Percentiles rank a stretch among this genome's conserved stretches.
Conservation (phyloP, 2,113 vertebrate species). For the Xenopus borealis region DNA sequence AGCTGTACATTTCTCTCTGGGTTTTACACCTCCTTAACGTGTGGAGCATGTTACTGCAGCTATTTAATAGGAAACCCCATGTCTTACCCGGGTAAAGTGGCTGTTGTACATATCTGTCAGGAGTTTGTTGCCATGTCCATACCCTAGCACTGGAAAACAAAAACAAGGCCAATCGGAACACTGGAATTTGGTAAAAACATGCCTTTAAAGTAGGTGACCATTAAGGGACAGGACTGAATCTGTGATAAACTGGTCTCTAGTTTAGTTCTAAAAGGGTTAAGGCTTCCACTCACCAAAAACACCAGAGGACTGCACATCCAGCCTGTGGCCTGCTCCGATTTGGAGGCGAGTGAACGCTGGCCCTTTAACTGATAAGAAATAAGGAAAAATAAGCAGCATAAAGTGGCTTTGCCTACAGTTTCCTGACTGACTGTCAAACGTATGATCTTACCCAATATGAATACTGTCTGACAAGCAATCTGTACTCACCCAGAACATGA, state of each 20-base stretch:
- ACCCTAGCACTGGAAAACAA: conserved; percentile 77
- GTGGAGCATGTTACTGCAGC: neutral
- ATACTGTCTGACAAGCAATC: too few relatives aligned
- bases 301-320: conserved; percentile 82
- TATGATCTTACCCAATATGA: neutral
- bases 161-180: neutral
- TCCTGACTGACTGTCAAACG: neutral
- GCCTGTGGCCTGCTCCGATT: conserved; percentile 80
- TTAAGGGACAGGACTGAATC: too few relatives aligned
- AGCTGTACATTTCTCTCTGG: too few relatives aligned
- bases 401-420: neutral
- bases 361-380: conserved; percentile 72
- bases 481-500: conserved; percentile 77
- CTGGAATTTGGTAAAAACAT: too few relatives aligned
- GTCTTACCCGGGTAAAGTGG: conserved; percentile 77
- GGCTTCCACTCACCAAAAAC: conserved; percentile 75
- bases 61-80: neutral
- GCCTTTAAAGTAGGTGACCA: too few relatives aligned
- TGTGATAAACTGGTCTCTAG: too few relatives aligned
- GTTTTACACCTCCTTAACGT: too few relatives aligned
- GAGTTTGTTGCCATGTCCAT: conserved; percentile 71
- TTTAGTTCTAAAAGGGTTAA: neutral
- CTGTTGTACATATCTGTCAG: conserved; percentile 69
- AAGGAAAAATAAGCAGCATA: neutral
- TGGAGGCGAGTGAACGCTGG: conserved; percentile 68